Conservation (phyloP, 2,797 vertebrate genomes). For the Spea hammondii region DNA sequence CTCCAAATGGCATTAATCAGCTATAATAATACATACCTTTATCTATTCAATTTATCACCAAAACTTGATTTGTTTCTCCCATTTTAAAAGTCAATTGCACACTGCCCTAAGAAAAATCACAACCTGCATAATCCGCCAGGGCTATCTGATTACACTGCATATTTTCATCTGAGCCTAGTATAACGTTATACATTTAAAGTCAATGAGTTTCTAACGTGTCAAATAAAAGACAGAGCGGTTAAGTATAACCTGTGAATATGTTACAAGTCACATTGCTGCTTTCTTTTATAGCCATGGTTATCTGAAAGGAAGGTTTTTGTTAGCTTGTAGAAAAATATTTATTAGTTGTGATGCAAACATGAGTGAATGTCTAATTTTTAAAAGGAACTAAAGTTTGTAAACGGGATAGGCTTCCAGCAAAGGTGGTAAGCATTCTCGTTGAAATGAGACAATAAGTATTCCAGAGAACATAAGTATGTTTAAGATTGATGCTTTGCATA, state of each 20-base stretch:
- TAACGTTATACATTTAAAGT: conserved; percentile 30
- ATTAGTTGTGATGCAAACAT: too few relatives aligned
- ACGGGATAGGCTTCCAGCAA: too few relatives aligned
- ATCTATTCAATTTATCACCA: conserved; percentile 31
- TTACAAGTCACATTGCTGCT: conserved; percentile 12
- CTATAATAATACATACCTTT: conserved; percentile 36
- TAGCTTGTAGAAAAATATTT: too few relatives aligned
- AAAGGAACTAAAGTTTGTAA: too few relatives aligned
- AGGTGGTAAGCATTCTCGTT: too few relatives aligned
- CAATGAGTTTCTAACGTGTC: conserved; percentile 40
- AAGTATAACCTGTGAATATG: conserved; percentile 34
- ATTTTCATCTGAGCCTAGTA: conserved; percentile 13
- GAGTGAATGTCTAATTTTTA: too few relatives aligned
- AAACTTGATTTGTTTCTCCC: conserved; percentile 31
- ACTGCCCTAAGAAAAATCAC: conserved; percentile 25
- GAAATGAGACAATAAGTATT: too few relatives aligned
- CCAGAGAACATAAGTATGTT: too few relatives aligned
- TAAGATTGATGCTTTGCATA: too few relatives aligned
- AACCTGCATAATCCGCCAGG: conserved; percentile 26
- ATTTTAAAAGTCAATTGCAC: conserved; percentile 34
- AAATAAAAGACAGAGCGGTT: conserved; percentile 28
- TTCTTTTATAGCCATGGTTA: too few relatives aligned
- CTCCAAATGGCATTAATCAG: conserved; percentile 26
- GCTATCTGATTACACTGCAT: conserved; percentile 38
- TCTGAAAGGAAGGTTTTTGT: too few relatives aligned